Evolutionary conservation across 2,113 vertebrate species (phyloP), one percentile per base, ranked within the genome.

Genomic region (Cyanistes caeruleus): DNA sequence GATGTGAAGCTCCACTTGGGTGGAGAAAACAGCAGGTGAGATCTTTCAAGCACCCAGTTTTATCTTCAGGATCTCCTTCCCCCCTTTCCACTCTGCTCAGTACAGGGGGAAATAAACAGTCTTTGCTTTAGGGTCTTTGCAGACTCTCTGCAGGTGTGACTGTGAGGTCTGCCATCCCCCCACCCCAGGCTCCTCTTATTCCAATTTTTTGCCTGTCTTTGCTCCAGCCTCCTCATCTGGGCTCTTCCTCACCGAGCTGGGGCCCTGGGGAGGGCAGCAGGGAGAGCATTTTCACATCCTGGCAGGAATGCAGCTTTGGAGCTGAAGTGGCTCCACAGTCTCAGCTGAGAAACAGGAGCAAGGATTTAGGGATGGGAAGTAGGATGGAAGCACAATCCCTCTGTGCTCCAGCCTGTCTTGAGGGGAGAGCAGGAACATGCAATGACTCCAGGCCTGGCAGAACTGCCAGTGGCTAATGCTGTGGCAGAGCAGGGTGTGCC

Each of bases 1-100:
- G 6, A 33, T 0, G 0, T 8, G 24, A 25, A 9, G 33, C 79
- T 67, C 15, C 5, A 2, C 23, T 16, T 4, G 1, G n/a, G 10
- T 81, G 74, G 22, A n/a, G 35, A 49, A 49, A 59, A 49, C 28
- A 73, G 79, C 18, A 20, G 15, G 21, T 31, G 52, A n/a, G 60
- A 19, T 35, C 24, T 59, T 70, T 37, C 33, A 5, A 13, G 25
- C 11, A 11, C 31, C 21, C 41, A 18, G 0, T 81, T 74, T 65
- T 77, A 7, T 60, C 22, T 43, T 52, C 7, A 7, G 49, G 14
- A n/a, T 63, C 23, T 84, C 6, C 31, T 91, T 55, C 9, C 16
- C 4, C 10, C 15, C 15, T 64, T 51, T 31, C 53, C 58, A 9
- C 20, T 72, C 43, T 48, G 31, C 43, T 52, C 41, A 18, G 22